Evolutionary conservation across 2,113 vertebrate genomes (phyloP), one percentile per base, ranked within the genome.

Genomic region (Dolichallabes microphthalmus): DNA sequence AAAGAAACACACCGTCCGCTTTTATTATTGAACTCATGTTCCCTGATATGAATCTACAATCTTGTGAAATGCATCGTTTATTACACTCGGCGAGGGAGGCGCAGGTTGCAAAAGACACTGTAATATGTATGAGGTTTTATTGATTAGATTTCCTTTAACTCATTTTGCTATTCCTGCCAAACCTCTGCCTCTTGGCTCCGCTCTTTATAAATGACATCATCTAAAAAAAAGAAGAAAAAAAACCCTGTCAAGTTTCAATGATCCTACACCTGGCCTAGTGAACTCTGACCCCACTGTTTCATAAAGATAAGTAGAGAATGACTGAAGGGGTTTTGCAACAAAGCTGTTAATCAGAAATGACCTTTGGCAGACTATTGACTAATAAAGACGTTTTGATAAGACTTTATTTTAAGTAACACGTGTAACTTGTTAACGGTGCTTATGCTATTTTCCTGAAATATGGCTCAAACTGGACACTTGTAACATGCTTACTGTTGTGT

Each of bases 31-130:
- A 7, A 13, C 53, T n/a, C 27, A 50, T 6, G 35, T 80, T 66
- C n/a, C 76, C 82, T 76, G 84, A 78, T 78, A 64, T 74, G 57
- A 85, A 84, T 82, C 78, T 82, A 39, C 25, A 25, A 50, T 74
- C 73, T 88, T 88, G 83, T 63, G 83, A 85, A 88, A 88, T 32
- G 52, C 13, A 0, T 39, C 53, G 69, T 87, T 85, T 81, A 75
- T 87, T 87, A 79, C 19, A 57, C 80, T 30, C 39, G 39, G 1
- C 71, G 45, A 32, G 15, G 78, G 74, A 79, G 84, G 80, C 30
- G 35, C 64, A 30, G 68, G 57, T 83, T 69, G 64, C 58, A 86
- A 63, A 63, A 22, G 22, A 53, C 14, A 6, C 60, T 78, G 74
- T 68, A 66, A 63, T 30, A 61, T 39, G 20, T 11, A 3, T 30